These are phyloP conservation scores for Pipra filicauda DNA, from an alignment of 2,113 vertebrate genomes.

Conservation along the genomic window DNA sequence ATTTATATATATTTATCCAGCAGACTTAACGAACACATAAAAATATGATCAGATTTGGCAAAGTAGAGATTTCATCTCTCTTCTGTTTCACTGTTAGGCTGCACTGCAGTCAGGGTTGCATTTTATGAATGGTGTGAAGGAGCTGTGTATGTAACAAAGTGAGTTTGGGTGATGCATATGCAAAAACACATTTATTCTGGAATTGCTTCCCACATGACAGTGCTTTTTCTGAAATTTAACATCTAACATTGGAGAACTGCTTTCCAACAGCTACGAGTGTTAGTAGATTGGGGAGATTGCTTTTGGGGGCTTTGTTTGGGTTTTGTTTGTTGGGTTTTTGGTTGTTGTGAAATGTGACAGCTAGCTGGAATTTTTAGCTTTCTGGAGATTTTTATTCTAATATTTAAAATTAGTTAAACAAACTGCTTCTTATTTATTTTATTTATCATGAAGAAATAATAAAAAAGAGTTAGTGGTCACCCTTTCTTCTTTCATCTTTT, in stretches of 20 bases:
- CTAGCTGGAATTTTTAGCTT: not conserved
- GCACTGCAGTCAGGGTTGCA: not conserved
- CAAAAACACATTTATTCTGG: not conserved
- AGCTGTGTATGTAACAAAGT: not conserved
- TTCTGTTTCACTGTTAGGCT: not conserved
- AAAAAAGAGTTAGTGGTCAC: not conserved
- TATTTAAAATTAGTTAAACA: not conserved
- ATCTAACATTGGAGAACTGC: not conserved
- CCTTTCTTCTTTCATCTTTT: not conserved
- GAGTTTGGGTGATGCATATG: not conserved
- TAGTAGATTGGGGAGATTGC: not conserved
- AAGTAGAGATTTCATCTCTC: not conserved
- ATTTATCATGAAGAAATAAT: not conserved
- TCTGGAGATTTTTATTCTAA: not conserved
- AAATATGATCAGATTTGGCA: not conserved
- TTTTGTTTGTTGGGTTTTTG: not conserved
- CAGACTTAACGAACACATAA: not conserved
- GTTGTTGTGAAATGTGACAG: not conserved
- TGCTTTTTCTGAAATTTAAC: not conserved
- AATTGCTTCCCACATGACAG: accelerated
- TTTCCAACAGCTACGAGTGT: not conserved
- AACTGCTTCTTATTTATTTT: not conserved
- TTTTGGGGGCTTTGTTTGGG: not conserved
- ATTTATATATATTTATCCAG: not conserved
- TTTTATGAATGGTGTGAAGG: not conserved